Base-by-base conservation (phyloP, 1,140 invertebrate genomes). In the Aphelinus certus region DNA sequence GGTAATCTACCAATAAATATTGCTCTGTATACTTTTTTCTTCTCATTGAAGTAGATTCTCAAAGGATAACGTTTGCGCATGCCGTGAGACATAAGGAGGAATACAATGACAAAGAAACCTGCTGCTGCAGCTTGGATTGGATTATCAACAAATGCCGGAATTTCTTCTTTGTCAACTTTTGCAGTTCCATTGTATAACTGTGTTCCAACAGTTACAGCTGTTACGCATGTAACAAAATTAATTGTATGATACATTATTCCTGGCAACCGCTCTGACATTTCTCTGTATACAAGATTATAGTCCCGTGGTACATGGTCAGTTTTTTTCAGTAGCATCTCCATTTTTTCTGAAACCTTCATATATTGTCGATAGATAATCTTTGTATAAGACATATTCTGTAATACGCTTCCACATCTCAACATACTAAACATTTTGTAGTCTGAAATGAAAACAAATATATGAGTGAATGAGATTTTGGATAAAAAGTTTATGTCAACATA, bases 11-110 rank as follows among this genome's bases (percentile, higher is more conserved):
- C 57, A 9, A 75, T 51, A 9, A 66, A 61, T 26, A 77, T 45
- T 2, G 73, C 75, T 75, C 10, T 75, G 7, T 67, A 73, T 1
- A n/a, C 46, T 7, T 71, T 46, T 7, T 46, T 53, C 7, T 61
- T 9, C 1, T 49, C 9, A 47, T 73, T 58, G 10, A 60, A 68
- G 70, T 79, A 79, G 42, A 79, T 75, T 76, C 79, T 53, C 0
- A 78, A 6, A 46, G 70, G n/a, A 26, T 7, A 51, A 9, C 46
- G 48, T 42, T 45, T n/a, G 43, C 61, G 68, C 1, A 56, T n/a
- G 0, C 47, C 55, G 10, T 4, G n/a, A 43, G 49, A 9, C 0
- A 55, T 3, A 26, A 45, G 1, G 58, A 64, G 7, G 3, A 66
- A 2, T 46, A 58, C 3, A 47, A 26, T 1, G 9, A 5, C n/a